Base-by-base conservation (phyloP, 2,888 invertebrate genomes). In the Drosophila aldrichi region DNA sequence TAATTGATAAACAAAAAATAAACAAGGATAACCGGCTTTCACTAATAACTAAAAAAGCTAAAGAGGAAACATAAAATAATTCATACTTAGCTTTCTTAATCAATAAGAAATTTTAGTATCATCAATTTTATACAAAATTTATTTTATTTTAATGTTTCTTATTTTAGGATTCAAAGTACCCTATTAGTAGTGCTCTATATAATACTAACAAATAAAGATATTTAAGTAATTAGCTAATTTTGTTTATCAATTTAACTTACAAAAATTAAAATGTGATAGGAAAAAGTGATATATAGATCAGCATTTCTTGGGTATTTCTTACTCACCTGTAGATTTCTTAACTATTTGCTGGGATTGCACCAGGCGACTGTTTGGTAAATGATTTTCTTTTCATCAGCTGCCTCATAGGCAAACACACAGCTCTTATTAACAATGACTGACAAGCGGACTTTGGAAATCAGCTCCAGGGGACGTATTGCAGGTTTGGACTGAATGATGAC, bases 401-500 rank as follows among this genome's bases (percentile, higher is more conserved):
- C 18, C 8, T 66, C 67, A 81, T 94, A 95, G 12, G 96, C 97
- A 74, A 96, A 93, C 7, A 97, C 94, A 63, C 96, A 95, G 74
- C 95, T 94, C 93, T 97, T 97, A 90, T 96, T 96, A 0, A 97
- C 97, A 77, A 95, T 95, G 8, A 96, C 96, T 6, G 96, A 96
- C 38, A 97, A 92, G 74, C 97, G 94, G 46, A 96, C 96, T 91
- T 95, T 95, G 1, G 95, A 94, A 9, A 97, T 95, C 7, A 93
- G 49, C n/a, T 88, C 80, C 51, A 91, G 54, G 1, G 91, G 88
- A 3, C 83, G 67, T 20, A 97, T 88, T 46, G 93, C 86, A 2
- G 95, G 93, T 18, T 94, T 57, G 0, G 90, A 52, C 9, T 90
- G 75, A 8, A 93, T 60, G 54, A 92, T 90, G 3, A 93, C 79